phyloP scores from a whole-genome alignment of 37 sponge, comb jelly and placozoan species.

The Tethya wilhelma region DNA sequence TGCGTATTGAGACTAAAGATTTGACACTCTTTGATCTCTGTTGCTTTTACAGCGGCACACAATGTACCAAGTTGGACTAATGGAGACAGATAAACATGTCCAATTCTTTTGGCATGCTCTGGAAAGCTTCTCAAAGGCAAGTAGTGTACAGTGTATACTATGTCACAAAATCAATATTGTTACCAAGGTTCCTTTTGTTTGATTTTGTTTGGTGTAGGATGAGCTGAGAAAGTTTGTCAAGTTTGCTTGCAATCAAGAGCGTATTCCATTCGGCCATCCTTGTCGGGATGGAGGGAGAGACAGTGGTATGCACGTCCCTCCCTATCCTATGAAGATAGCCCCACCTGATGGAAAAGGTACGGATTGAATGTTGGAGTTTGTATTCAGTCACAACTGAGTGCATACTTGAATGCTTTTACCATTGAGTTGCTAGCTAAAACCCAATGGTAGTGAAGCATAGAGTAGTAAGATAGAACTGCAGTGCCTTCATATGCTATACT shows the following conservation, averaged over 20 bases:
- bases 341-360: slow-evolving; percentile 88
- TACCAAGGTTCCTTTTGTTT: neutral
- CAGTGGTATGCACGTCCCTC: slow-evolving; percentile 81
- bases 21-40: neutral
- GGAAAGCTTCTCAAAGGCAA: slow-evolving; percentile 87
- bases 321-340: slow-evolving; percentile 98
- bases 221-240: slow-evolving; percentile 94
- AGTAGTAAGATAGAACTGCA: no score
- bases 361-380: no score
- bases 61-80: slow-evolving; percentile 92
- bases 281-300: slow-evolving; percentile 74
- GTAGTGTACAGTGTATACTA: neutral
- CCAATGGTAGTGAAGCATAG: no score
- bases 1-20: neutral
- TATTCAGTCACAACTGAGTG: no score
- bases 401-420: no score
- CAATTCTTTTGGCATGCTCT: slow-evolving; percentile 95
- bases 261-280: slow-evolving; percentile 90
- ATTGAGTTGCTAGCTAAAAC: no score
- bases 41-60: slow-evolving; percentile 77
- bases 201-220: slow-evolving; percentile 53
- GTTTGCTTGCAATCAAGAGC: slow-evolving; percentile 99
- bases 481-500: no score
- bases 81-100: slow-evolving; percentile 91
- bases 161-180: neutral